Evolutionary conservation across 2,888 invertebrate genomes (phyloP), one percentile per base, ranked within the genome.

Genomic region (Hydraecia micacea): DNA sequence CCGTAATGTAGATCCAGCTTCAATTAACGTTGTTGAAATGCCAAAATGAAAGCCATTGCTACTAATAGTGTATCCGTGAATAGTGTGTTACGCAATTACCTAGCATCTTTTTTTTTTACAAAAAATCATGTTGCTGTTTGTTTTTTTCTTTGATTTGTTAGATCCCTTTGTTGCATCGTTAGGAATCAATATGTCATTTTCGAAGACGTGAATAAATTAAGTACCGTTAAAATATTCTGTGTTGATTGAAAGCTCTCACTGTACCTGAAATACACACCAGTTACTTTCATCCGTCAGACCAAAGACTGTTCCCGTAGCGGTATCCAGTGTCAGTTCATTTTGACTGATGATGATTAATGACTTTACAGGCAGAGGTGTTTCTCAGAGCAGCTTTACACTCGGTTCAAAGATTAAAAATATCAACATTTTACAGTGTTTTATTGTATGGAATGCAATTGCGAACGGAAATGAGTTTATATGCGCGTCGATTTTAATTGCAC

Each of bases 401-500:
- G 46, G 52, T 52, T 25, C 5, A 65, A 49, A 71, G 21, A 66
- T 67, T 66, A 67, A 73, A 82, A 70, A 82, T 78, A 73, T 63
- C 52, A 8, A 55, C 79, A 49, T 28, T 67, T 42, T 15, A 73
- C 46, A 58, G 42, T 60, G 66, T 74, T 84, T 75, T 81, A 78
- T 69, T 75, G 66, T 70, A 78, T 8, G 49, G 69, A 81, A 69
- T 67, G 72, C 28, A 66, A 75, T 75, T 75, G 58, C 78, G 36
- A 78, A 84, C 78, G 79, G 75, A 81, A 84, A 84, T 84, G 66
- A 71, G 73, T 81, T 73, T 73, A 75, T 75, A 75, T 49, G 42
- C 55, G 70, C 63, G 75, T 79, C 75, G 75, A 84, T 73, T 84
- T 84, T 84, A 84, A 81, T 84, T 81, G 63, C 78, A 39, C n/a